These are phyloP conservation scores for Acipenser ruthenus DNA, from an alignment of 2,797 vertebrate species.

Conservation along the genomic window DNA sequence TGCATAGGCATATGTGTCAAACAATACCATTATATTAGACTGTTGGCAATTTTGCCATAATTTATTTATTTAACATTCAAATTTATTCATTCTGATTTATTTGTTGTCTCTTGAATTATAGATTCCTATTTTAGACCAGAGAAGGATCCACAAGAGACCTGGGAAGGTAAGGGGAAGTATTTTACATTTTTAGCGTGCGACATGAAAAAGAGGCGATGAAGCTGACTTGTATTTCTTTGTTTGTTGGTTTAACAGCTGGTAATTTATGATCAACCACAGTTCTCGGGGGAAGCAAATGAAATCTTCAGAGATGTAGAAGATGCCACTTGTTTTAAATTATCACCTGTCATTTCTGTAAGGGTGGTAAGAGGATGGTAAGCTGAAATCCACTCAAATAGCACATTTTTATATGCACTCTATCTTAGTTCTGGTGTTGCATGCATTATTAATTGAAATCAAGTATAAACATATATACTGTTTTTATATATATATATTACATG, in stretches of 20 bases:
- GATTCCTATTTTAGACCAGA: slow-evolving; percentile 31
- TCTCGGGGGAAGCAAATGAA: slow-evolving; percentile 62
- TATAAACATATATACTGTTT: too few species aligned
- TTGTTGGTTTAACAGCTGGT: slow-evolving; percentile 60
- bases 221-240: too few species aligned
- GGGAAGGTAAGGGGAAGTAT: slow-evolving; percentile 76
- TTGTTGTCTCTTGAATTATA: slow-evolving; percentile 32
- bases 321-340: slow-evolving; percentile 69
- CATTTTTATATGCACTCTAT: too few species aligned
- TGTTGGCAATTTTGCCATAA: too few species aligned
- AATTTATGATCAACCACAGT: slow-evolving; percentile 61
- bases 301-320: slow-evolving; percentile 69
- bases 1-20: too few species aligned
- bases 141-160: slow-evolving; percentile 78
- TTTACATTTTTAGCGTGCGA: background rate
- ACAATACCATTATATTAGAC: too few species aligned
- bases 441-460: too few species aligned
- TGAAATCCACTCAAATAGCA: too few species aligned
- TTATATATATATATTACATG: too few species aligned
- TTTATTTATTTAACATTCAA: too few species aligned
- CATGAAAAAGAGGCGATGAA: background rate
- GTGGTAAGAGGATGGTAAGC: slow-evolving; percentile 88
- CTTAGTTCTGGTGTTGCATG: too few species aligned
- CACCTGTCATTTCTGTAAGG: slow-evolving; percentile 71
- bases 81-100: background rate